Evolutionary conservation across 1,140 invertebrate genomes (phyloP).

Genomic region (Phymorhynchus buccinoides): DNA sequence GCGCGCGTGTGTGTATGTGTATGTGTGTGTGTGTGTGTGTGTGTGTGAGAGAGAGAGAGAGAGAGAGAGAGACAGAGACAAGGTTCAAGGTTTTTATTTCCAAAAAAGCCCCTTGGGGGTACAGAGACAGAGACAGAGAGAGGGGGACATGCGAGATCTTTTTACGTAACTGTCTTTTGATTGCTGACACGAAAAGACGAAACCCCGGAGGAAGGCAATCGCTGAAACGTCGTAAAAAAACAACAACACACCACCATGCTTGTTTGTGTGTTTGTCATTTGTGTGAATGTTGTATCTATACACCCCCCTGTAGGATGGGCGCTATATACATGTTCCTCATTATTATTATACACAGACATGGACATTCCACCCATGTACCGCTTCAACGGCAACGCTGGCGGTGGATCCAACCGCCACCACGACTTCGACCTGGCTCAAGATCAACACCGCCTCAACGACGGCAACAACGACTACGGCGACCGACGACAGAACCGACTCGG

Average conservation of each 20-base stretch:
- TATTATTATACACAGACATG: conserved; percentile 28
- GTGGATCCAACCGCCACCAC: neutral
- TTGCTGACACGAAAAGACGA: neutral
- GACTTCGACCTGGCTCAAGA: neutral
- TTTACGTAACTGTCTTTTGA: neutral
- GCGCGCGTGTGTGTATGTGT: no score
- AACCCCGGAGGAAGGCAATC: no score
- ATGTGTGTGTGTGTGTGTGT: no score
- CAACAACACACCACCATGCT: neutral
- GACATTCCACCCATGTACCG: conserved; percentile 25
- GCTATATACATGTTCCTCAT: no score
- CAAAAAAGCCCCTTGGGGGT: no score
- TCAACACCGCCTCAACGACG: neutral
- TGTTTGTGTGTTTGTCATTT: neutral
- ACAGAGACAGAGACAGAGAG: neutral
- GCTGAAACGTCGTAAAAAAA: no score
- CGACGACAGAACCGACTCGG: neutral
- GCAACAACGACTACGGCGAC: neutral
- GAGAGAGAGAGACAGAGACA: no score
- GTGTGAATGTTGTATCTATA: neutral
- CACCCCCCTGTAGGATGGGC: no score
- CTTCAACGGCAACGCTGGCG: conserved; percentile 1
- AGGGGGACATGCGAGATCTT: neutral
- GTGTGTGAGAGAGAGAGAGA: no score
- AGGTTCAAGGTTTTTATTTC: no score